These are phyloP conservation scores for Tetragonula carbonaria DNA, from an alignment of 2,888 invertebrate species.

Conservation along the genomic window DNA sequence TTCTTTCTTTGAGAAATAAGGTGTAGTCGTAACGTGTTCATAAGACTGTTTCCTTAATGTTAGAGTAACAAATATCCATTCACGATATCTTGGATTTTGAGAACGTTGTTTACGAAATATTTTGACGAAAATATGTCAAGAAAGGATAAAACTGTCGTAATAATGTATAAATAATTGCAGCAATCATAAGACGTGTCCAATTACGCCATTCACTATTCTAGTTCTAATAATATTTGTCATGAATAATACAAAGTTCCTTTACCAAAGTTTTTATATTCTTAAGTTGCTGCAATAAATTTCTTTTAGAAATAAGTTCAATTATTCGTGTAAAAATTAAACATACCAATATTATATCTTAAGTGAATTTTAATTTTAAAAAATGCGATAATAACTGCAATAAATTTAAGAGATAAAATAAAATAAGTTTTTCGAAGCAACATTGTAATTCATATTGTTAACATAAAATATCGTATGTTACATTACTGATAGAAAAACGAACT, in stretches of 20 bases:
- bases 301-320: slow-evolving; percentile 39
- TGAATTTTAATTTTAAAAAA: slow-evolving; percentile 22
- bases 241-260: slow-evolving; percentile 59
- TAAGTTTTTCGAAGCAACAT: slow-evolving; percentile 22
- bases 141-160: slow-evolving; percentile 11
- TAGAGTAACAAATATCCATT: slow-evolving; percentile 25
- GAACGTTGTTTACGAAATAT: slow-evolving; percentile 21
- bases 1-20: slow-evolving; percentile 45
- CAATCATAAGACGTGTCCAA: slow-evolving; percentile 25
- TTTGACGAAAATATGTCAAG: slow-evolving; percentile 18
- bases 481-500: slow-evolving; percentile 18
- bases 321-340: slow-evolving; percentile 5
- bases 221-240: slow-evolving; percentile 44
- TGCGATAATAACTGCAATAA: background rate
- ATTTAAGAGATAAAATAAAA: background rate
- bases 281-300: slow-evolving; percentile 42
- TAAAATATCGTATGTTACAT: slow-evolving; percentile 29
- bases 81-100: slow-evolving; percentile 14
- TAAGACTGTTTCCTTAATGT: slow-evolving; percentile 65
- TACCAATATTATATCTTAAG: background rate
- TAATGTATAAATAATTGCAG: slow-evolving; percentile 43
- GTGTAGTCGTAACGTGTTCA: slow-evolving; percentile 56
- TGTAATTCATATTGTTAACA: slow-evolving; percentile 13
- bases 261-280: slow-evolving; percentile 57
- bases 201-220: slow-evolving; percentile 42